Evolutionary conservation across 2,113 vertebrate genomes (phyloP).

Genomic region (Mesitornis unicolor): DNA sequence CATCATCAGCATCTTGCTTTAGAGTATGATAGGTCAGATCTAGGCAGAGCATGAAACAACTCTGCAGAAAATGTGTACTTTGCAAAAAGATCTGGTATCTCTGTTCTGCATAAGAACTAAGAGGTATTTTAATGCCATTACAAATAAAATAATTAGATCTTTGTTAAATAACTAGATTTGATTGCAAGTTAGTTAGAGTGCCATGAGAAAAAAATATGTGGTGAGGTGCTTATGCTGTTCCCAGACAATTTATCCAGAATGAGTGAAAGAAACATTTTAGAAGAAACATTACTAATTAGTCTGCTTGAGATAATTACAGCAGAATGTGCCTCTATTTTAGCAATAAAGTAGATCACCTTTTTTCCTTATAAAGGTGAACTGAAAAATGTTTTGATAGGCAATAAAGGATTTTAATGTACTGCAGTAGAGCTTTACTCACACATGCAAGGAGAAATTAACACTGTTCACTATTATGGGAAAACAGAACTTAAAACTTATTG

Average conservation of each 20-base stretch:
- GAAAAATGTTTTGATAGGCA: not conserved
- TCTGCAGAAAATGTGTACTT: not conserved
- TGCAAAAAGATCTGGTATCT: not conserved
- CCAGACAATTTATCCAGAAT: not conserved
- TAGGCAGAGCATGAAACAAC: not conserved
- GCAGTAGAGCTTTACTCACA: not conserved
- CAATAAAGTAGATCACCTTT: not conserved
- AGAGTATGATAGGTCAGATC: not conserved
- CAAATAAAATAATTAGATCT: slow-evolving; percentile 3
- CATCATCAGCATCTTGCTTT: not conserved
- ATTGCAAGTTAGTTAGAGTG: not conserved
- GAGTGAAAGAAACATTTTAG: not conserved
- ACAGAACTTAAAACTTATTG: not conserved
- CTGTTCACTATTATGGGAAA: accelerated
- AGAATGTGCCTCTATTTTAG: not conserved
- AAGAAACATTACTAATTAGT: not conserved
- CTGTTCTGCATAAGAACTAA: not conserved
- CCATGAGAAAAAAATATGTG: not conserved
- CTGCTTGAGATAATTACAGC: not conserved
- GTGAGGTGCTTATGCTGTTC: not conserved
- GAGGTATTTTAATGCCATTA: slow-evolving; percentile 25
- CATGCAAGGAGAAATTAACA: not conserved
- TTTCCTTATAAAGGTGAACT: not conserved
- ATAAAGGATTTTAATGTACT: not conserved
- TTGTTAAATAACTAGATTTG: not conserved